A percentile compares a stretch with the other conserved stretches of the same genome.
These are phyloP conservation scores for Leucozona laternaria DNA, from an alignment of 2,888 invertebrate genomes.

Conservation along the genomic window DNA sequence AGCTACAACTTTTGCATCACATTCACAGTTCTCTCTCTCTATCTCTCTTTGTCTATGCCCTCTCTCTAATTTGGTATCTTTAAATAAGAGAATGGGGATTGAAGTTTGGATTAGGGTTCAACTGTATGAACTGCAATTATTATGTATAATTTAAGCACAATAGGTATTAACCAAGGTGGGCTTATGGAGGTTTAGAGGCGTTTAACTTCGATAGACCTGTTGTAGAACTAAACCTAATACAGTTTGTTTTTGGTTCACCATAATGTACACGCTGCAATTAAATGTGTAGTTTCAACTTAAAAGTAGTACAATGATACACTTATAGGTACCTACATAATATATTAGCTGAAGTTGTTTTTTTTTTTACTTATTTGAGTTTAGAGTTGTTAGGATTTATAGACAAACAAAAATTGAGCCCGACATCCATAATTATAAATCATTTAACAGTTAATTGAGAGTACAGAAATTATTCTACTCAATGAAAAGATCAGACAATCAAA, in stretches of 20 bases:
- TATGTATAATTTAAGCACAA: conserved; percentile 44
- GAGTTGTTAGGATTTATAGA: conserved; percentile 15
- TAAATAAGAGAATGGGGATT: conserved; percentile 38
- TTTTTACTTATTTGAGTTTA: not conserved
- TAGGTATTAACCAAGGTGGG: conserved; percentile 36
- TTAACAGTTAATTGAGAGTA: conserved; percentile 48
- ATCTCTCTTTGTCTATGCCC: conserved; percentile 16
- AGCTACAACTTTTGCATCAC: conserved; percentile 61
- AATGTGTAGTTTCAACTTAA: conserved; percentile 17
- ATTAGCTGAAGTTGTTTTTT: not conserved
- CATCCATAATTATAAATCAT: conserved; percentile 47
- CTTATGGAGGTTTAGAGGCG: conserved; percentile 4
- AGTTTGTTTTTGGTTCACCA: conserved; percentile 37
- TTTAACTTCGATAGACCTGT: not conserved
- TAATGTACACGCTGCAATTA: conserved; percentile 44
- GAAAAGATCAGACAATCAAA: conserved; percentile 6
- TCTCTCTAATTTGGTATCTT: not conserved
- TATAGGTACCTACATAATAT: not conserved
- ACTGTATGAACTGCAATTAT: conserved; percentile 56
- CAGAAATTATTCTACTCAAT: conserved; percentile 2
- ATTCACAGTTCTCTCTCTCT: not conserved
- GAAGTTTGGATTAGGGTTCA: conserved; percentile 66
- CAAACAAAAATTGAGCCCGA: conserved; percentile 23
- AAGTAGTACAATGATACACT: conserved; percentile 15
- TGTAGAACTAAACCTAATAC: conserved; percentile 28